These are phyloP conservation scores for Plagodis pulveraria DNA, from an alignment of 2,888 invertebrate genomes.

Conservation along the genomic window DNA sequence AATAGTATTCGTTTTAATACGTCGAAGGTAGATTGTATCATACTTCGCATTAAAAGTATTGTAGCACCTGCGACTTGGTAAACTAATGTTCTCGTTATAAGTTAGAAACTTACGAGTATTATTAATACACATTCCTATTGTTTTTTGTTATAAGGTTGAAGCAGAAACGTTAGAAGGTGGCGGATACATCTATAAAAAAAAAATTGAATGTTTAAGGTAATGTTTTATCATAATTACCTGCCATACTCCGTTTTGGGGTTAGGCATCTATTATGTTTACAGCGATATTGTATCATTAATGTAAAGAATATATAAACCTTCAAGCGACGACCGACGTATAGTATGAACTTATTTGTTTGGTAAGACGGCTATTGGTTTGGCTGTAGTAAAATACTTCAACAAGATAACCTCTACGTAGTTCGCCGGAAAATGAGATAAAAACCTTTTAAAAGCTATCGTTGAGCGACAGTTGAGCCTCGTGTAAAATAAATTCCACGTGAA, in stretches of 20 bases:
- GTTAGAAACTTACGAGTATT: constrained; percentile 4
- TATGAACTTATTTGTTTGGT: not conserved
- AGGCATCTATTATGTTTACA: constrained; percentile 1
- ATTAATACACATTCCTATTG: constrained; percentile 15
- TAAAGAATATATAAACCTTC: constrained; percentile 1
- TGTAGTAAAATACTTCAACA: constrained; percentile 2
- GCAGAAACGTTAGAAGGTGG: constrained; percentile 9
- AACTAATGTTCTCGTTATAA: constrained; percentile 22
- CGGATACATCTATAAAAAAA: too few relatives aligned
- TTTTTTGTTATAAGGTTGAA: constrained; percentile 29
- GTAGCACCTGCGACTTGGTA: constrained; percentile 26
- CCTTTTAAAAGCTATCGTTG: constrained; percentile 10
- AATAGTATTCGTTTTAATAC: constrained; percentile 14
- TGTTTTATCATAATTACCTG: too few relatives aligned
- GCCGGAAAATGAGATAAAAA: constrained; percentile 11
- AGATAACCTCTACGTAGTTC: constrained; percentile 11
- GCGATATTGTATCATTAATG: constrained; percentile 2
- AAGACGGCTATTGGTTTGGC: constrained; percentile 1
- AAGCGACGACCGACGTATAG: not conserved
- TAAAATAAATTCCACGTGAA: constrained; percentile 15
- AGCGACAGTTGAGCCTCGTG: constrained; percentile 1
- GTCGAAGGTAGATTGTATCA: constrained; percentile 10
- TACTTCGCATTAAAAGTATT: constrained; percentile 18
- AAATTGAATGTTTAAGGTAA: too few relatives aligned
- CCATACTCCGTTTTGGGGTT: constrained; percentile 7